A percentile compares a stretch with the other conserved stretches of the same genome.
phyloP scores from a whole-genome alignment of 2,888 invertebrate genomes.

The Mesoligia furuncula region DNA sequence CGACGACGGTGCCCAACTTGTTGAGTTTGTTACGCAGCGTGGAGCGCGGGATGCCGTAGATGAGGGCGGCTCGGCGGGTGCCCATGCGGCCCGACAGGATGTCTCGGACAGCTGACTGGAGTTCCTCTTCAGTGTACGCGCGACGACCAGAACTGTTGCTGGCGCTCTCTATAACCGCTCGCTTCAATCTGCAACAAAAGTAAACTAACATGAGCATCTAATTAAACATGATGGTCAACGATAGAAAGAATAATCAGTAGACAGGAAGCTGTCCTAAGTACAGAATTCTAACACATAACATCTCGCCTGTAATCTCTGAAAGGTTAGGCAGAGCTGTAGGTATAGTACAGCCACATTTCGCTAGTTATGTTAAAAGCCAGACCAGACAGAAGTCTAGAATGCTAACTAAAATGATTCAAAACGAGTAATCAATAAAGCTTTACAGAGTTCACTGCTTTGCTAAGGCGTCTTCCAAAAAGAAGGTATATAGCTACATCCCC shows the following conservation, averaged over 20 bases:
- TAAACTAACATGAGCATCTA: slow-evolving; percentile 21
- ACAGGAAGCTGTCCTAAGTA: background rate
- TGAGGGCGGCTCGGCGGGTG: slow-evolving; percentile 97
- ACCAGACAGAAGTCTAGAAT: background rate
- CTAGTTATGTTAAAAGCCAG: background rate
- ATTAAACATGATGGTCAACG: background rate
- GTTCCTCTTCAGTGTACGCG: slow-evolving; percentile 98
- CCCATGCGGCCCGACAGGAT: slow-evolving; percentile 98
- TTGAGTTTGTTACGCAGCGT: slow-evolving; percentile 98
- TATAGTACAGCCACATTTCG: background rate
- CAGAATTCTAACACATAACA: background rate
- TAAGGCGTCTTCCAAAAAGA: background rate
- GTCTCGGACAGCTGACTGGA: slow-evolving; percentile 97
- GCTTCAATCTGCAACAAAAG: slow-evolving; percentile 87
- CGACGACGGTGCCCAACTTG: slow-evolving; percentile 93
- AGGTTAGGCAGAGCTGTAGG: background rate
- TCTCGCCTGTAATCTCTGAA: background rate
- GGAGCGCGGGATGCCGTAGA: slow-evolving; percentile 99
- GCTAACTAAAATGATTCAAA: background rate
- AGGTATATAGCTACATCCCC: background rate
- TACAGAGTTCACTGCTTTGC: background rate
- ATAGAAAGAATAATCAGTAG: background rate
- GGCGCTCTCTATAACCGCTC: slow-evolving; percentile 76
- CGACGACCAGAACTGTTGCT: slow-evolving; percentile 91
- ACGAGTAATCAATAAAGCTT: background rate